Evolutionary conservation across 2,797 vertebrate genomes (phyloP).

Genomic region (Pseudochirops cupreus): DNA sequence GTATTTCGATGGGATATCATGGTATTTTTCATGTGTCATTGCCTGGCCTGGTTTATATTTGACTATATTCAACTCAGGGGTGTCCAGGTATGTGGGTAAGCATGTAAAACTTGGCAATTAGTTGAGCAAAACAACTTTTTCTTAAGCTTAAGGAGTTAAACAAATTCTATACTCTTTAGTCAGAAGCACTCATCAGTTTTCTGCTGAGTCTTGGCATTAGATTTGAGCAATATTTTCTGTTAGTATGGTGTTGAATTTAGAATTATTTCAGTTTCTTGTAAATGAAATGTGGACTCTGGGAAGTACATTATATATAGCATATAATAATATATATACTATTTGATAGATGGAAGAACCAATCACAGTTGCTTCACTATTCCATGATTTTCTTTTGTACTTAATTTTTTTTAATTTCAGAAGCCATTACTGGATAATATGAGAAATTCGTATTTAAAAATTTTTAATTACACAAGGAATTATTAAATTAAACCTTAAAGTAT

Average conservation of each 20-base stretch:
- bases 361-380: constrained; percentile 14
- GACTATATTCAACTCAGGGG: constrained; percentile 98
- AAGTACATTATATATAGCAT: background rate
- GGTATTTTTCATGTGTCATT: constrained; percentile 99
- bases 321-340: background rate
- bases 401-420: constrained; percentile 25
- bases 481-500: constrained; percentile 26
- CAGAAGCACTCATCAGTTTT: constrained; percentile 32
- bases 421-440: background rate
- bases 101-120: background rate
- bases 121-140: constrained; percentile 30
- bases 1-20: constrained; percentile 99
- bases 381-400: constrained; percentile 15
- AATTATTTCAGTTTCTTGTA: background rate
- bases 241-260: background rate
- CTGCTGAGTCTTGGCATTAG: background rate
- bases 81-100: constrained; percentile 91
- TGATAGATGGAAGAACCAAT: background rate
- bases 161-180: background rate
- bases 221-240: constrained; percentile 42
- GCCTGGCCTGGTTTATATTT: constrained; percentile 97
- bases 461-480: constrained; percentile 21
- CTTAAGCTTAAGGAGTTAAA: constrained; percentile 46
- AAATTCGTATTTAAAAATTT: background rate
- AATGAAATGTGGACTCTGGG: background rate